A percentile compares a stretch with the other conserved stretches of the same genome.
Conservation (phyloP, 1,140 invertebrate species). For the Pseudoatta argentina region DNA sequence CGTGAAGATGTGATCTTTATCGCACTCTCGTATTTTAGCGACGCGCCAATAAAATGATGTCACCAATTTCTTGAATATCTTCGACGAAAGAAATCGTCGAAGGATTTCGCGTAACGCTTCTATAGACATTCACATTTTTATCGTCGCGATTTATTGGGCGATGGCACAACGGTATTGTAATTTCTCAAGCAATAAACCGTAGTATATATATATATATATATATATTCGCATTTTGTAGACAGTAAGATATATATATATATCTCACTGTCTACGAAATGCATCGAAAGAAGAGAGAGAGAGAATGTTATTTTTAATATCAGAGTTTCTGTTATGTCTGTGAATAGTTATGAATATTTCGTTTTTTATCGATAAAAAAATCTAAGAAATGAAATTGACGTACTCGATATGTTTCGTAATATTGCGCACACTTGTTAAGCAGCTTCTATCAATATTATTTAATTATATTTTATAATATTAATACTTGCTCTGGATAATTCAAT, state of each 20-base stretch:
- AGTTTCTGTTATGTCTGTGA: too few species aligned
- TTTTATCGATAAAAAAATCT: too few species aligned
- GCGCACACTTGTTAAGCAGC: neutral
- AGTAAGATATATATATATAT: too few species aligned
- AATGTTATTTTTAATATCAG: too few species aligned
- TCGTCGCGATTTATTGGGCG: slow-evolving; percentile 49
- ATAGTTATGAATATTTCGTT: too few species aligned
- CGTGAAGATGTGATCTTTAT: slow-evolving; percentile 35
- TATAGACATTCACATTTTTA: slow-evolving; percentile 52
- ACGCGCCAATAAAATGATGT: slow-evolving; percentile 45
- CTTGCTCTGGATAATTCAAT: neutral
- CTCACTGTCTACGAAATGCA: too few species aligned
- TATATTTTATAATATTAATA: neutral
- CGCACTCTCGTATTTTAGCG: slow-evolving; percentile 31
- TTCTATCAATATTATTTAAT: too few species aligned
- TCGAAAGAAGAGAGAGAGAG: too few species aligned
- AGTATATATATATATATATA: too few species aligned
- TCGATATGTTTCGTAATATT: neutral
- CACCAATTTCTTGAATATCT: slow-evolving; percentile 54
- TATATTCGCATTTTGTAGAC: too few species aligned
- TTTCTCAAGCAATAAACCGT: slow-evolving; percentile 58
- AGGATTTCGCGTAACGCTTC: slow-evolving; percentile 5
- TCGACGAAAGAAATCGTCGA: neutral
- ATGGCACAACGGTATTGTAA: slow-evolving; percentile 31
- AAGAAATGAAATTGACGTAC: neutral